Base-by-base conservation (phyloP, 2,113 vertebrate species). In the Cebus imitator region DNA sequence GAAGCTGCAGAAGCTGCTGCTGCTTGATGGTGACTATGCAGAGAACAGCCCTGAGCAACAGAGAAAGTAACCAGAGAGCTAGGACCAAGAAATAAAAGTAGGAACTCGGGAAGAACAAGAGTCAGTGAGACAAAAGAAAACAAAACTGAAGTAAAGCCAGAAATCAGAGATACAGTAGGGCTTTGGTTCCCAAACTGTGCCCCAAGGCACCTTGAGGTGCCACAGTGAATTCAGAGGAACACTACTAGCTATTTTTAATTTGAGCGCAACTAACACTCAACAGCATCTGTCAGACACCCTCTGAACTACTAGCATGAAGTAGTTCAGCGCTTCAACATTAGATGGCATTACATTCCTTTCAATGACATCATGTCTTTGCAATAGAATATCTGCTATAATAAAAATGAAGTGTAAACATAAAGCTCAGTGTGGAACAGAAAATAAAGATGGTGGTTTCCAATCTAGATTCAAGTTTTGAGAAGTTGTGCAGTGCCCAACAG, bases 291-390 rank as follows among this genome's bases (percentile, higher is more conserved):
- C 35, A 43, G 75, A 79, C 1, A 52, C 43, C 48, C 37, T 6
- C 3, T 70, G 45, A 94, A 48, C 27, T 13, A 12, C 35, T 57
- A 37, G 40, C 68, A 30, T 40, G 17, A 68, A 27, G 70, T 13
- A 90, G 35, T 92, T 95, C 84, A 76, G 72, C 64, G 50, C 78
- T 94, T 94, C 87, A 92, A 57, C 95, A 61, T 92, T 72, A 95
- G 91, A 73, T 94, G 96, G 76, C 88, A 85, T 85, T 37, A n/a
- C 17, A n/a, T 91, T 86, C 58, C 93, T 87, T 94, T 37, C 11
- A 4, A 35, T 61, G 64, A 82, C 9, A 8, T 73, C 52, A 61
- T 21, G 23, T n/a, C 90, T 94, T 68, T 61, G 35, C 35, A 25
- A 1, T 32, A 27, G 6, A 14, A 23, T 20, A 14, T 57, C 61